Evolutionary conservation across 2,113 vertebrate genomes (phyloP).

Genomic region (Scomber scombrus): DNA sequence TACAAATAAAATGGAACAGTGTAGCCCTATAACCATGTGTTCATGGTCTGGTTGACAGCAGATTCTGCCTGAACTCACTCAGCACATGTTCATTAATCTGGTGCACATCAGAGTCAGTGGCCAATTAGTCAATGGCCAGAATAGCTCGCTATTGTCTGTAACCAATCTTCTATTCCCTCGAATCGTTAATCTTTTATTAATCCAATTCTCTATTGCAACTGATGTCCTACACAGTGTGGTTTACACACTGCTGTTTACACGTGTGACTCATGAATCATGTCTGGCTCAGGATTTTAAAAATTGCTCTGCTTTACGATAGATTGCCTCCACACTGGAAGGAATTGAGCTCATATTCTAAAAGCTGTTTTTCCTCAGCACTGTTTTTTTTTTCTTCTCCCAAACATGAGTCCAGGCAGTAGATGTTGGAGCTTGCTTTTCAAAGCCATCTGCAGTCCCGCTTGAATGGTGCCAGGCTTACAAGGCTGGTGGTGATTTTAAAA

Average conservation of each 20-base stretch:
- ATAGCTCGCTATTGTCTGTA: slow-evolving; percentile 51
- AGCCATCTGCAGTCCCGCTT: slow-evolving; percentile 68
- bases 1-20: slow-evolving; percentile 37
- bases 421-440: slow-evolving; percentile 57
- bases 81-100: slow-evolving; percentile 76
- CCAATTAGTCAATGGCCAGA: slow-evolving; percentile 73
- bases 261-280: slow-evolving; percentile 50
- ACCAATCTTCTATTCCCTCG: slow-evolving; percentile 34
- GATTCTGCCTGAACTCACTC: slow-evolving; percentile 66
- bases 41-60: slow-evolving; percentile 69
- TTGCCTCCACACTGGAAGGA: slow-evolving; percentile 40
- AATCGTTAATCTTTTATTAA: slow-evolving; percentile 62
- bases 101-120: slow-evolving; percentile 67
- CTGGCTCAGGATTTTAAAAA: slow-evolving; percentile 51
- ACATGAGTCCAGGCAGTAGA: slow-evolving; percentile 57
- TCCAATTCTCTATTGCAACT: slow-evolving; percentile 39
- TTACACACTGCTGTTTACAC: slow-evolving; percentile 47
- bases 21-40: slow-evolving; percentile 57
- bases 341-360: slow-evolving; percentile 48
- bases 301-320: slow-evolving; percentile 37
- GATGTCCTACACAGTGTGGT: slow-evolving; percentile 45
- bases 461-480: slow-evolving; percentile 58
- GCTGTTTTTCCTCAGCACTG: slow-evolving; percentile 48
- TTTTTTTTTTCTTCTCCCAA: neutral
- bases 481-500: slow-evolving; percentile 56